These are phyloP conservation scores for Tiliacea citrago DNA, from an alignment of 2,888 invertebrate species.

Conservation along the genomic window DNA sequence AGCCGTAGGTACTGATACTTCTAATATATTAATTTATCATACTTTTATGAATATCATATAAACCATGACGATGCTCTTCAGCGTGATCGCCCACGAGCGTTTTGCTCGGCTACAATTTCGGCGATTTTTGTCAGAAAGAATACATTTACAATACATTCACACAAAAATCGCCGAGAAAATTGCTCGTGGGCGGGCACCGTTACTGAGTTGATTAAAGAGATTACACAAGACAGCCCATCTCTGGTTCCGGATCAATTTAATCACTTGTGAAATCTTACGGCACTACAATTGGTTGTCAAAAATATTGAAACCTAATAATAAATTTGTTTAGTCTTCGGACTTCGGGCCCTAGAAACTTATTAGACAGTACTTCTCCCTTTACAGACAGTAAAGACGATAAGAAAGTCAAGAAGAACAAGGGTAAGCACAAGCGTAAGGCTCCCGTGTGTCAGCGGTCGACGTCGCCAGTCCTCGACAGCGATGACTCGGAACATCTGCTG, in stretches of 20 bases:
- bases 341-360: background rate
- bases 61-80: background rate
- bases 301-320: background rate
- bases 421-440: constrained; percentile 79
- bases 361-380: constrained; percentile 10
- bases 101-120: too few relatives aligned
- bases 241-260: background rate
- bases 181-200: too few relatives aligned
- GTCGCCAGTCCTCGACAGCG: constrained; percentile 81
- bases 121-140: too few relatives aligned
- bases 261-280: background rate
- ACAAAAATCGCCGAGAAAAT: too few relatives aligned
- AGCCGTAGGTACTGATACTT: background rate
- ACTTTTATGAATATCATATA: background rate
- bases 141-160: too few relatives aligned
- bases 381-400: constrained; percentile 80
- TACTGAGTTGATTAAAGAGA: background rate
- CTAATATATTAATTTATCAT: background rate
- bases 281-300: background rate
- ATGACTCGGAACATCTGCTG: constrained; percentile 84
- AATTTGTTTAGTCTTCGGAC: background rate
- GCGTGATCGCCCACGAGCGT: too few relatives aligned
- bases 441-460: constrained; percentile 64
- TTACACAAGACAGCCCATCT: background rate
- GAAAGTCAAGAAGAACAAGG: constrained; percentile 82